Base-by-base conservation (phyloP, 2,113 vertebrate species). In the Nerophis lumbriciformis region DNA sequence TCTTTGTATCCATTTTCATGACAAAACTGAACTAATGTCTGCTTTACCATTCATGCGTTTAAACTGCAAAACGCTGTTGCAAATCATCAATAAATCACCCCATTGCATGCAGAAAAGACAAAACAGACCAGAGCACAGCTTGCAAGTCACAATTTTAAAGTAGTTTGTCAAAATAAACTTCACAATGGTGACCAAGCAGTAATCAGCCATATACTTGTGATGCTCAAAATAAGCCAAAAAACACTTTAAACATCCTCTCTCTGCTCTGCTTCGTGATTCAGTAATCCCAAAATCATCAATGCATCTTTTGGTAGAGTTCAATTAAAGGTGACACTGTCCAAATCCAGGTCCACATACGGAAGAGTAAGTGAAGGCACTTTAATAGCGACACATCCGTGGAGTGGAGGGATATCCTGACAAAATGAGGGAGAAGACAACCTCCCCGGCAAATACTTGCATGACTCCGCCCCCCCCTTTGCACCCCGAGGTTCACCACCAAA, bases 331-430 rank as follows among this genome's bases (percentile, higher is more conserved):
- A 5, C 36, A 39, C 15, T 6, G 28, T 74, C 57, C 59, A 68
- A 67, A 63, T 66, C 58, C 66, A 73, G 77, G 54, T 78, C 80
- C 79, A 68, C 60, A 85, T 78, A 76, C 73, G 77, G 69, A 78
- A 82, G 72, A 49, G 68, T 62, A 49, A 70, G 71, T 61, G 66
- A 69, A 72, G 44, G 61, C 65, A 71, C 66, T 11, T 11, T 78
- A 21, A 59, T 58, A 65, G 60, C 68, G 36, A 48, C 57, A 59
- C 0, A 66, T 82, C 79, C 76, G 35, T 75, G 59, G 56, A 70
- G 75, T 75, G 59, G 56, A 70, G 75, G 76, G 75, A 76, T 63
- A 68, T 78, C 83, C 83, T 72, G 48, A 66, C 54, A 68, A 78
- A 62, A 59, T 48, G 69, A 82, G 68, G 66, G 70, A 67, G 8